Percentiles rank a stretch among this genome's conserved stretches.
Evolutionary conservation across 2,888 invertebrate genomes (phyloP).

Genomic region (Unio delphinus): DNA sequence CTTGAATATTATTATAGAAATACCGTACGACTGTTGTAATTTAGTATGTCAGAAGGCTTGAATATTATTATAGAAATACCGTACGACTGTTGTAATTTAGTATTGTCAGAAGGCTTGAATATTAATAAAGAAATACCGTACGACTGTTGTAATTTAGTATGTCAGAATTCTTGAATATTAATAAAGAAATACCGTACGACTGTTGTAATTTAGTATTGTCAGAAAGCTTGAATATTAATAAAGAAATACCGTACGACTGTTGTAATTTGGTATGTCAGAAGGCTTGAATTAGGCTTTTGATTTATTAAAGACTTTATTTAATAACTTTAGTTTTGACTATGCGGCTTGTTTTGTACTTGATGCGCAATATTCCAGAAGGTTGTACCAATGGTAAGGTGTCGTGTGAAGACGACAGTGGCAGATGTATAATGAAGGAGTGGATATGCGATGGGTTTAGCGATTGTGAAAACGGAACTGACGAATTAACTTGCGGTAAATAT

Average conservation of each 20-base stretch:
- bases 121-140: not conserved
- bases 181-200: not conserved
- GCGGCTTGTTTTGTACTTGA: too few relatives aligned
- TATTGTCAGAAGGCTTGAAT: not conserved
- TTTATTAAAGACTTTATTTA: too few relatives aligned
- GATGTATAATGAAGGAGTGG: conserved; percentile 67
- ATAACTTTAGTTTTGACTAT: too few relatives aligned
- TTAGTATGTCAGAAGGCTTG: not conserved
- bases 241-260: not conserved
- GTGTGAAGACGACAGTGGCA: conserved; percentile 42
- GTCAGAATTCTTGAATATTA: too few relatives aligned
- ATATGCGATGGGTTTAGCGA: conserved; percentile 80
- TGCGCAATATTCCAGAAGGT: conserved; percentile 20
- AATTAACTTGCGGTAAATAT: conserved; percentile 40
- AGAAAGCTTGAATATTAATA: too few relatives aligned
- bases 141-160: not conserved
- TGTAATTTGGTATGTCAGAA: not conserved
- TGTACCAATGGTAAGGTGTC: conserved; percentile 47
- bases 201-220: not conserved
- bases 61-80: too few relatives aligned
- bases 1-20: too few relatives aligned
- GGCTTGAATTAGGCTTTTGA: too few relatives aligned
- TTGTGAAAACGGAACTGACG: conserved; percentile 73
- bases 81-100: not conserved
- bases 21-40: not conserved